These are phyloP conservation scores for Alloscopus bannaensis DNA, from an alignment of 2,888 invertebrate genomes.

Conservation along the genomic window DNA sequence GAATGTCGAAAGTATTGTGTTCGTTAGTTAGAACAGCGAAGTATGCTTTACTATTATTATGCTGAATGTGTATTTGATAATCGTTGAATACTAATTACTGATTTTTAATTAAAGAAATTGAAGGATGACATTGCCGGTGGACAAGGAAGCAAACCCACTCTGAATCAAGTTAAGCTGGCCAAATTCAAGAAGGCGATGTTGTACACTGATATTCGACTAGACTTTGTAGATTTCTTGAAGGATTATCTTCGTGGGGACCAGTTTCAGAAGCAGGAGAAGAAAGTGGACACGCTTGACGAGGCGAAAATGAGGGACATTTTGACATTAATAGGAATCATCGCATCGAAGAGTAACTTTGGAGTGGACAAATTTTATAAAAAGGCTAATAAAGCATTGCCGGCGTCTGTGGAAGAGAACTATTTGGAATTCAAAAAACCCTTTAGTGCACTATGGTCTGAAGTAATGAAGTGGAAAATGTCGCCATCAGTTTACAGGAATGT, in stretches of 20 bases:
- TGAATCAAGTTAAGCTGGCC: constrained; percentile 50
- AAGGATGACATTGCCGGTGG: constrained; percentile 22
- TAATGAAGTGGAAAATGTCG: constrained; percentile 83
- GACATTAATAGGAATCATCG: constrained; percentile 46
- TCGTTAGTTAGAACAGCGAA: not conserved
- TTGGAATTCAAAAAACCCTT: constrained; percentile 66
- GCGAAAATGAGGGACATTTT: constrained; percentile 63
- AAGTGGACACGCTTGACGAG: constrained; percentile 43
- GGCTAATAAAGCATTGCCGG: constrained; percentile 18
- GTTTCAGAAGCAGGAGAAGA: not conserved
- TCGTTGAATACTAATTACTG: not conserved
- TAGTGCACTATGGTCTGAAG: constrained; percentile 81
- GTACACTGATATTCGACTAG: constrained; percentile 58
- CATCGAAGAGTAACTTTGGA: constrained; percentile 50
- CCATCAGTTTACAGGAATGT: constrained; percentile 84
- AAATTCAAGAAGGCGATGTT: constrained; percentile 59
- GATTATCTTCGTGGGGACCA: constrained; percentile 18
- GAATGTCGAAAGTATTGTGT: not conserved
- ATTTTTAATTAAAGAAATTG: constrained; percentile 37
- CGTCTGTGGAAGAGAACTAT: constrained; percentile 41
- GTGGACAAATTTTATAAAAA: constrained; percentile 48
- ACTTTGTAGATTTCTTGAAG: constrained; percentile 47
- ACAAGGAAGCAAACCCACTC: not conserved
- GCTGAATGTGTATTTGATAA: not conserved
- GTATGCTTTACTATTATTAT: not conserved